Evolutionary conservation across 1,140 invertebrate species (phyloP), one percentile per base, ranked within the genome.

Genomic region (fruit fly (Drosophila melanogaster)): DNA sequence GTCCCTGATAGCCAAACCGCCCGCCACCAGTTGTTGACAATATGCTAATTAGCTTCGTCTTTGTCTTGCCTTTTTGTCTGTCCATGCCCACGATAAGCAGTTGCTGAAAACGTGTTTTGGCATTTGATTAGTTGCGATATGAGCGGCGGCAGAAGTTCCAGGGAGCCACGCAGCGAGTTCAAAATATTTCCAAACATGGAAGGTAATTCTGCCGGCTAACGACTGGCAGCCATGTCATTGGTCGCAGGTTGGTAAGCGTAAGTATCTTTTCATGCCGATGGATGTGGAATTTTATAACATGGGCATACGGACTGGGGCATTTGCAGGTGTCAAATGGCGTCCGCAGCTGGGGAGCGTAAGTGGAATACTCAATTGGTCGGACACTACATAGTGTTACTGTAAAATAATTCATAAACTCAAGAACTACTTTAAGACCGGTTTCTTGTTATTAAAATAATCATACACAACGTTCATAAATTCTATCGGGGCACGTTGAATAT

Each of bases 41-140:
- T 81, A 85, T 86, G 81, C 53, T 81, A 81, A 85, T 85, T 74
- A 54, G 61, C 38, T 59, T 59, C 19, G 50, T 53, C 60, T 57
- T 40, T 40, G 33, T 17, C 8, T 51, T 30, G 60, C 30, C 58
- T 49, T 59, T 41, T 49, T 41, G 57, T 56, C 62, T 38, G 35
- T 35, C 33, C 35, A 24, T 51, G 43, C 40, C 30, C 57, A 33
- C 57, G 79, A 83, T 77, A 79, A 83, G 76, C 79, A 66, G 46
- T 56, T 71, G 76, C 76, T 71, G 54, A 61, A 84, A 89, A 90
- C 84, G 84, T 89, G 84, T 89, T 90, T 90, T 77, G 64, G 85
- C 84, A 89, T 90, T 90, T 89, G 81, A 89, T 80, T 77, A 79
- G 72, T 83, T 73, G 83, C 65, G 70, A 66, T 37, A 67, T 43